A percentile compares a stretch with the other conserved stretches of the same genome.
Evolutionary conservation across 2,797 vertebrate species (phyloP).

Genomic region (Chloroceryle inda): DNA sequence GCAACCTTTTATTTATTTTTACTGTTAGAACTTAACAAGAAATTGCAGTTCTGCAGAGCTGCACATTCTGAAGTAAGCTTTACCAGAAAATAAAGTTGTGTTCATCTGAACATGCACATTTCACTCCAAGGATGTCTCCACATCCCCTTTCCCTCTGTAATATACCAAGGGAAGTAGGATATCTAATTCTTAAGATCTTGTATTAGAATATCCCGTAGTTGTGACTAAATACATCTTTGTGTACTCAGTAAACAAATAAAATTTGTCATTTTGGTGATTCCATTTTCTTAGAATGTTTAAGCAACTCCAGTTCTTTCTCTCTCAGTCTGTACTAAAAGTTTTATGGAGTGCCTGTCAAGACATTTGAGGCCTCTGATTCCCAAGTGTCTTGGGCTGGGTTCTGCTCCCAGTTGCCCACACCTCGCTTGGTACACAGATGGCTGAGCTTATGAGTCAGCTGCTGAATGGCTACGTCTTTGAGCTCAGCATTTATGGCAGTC

Average conservation of each 20-base stretch:
- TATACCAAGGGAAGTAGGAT: background rate
- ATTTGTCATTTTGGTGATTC: background rate
- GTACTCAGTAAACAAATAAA: background rate
- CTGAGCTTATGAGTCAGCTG: background rate
- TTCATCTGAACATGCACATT: background rate
- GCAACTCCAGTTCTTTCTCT: background rate
- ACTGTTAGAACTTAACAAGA: background rate
- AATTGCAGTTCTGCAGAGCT: background rate
- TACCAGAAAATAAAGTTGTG: background rate
- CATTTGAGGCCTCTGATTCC: background rate
- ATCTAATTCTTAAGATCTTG: background rate
- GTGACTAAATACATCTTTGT: background rate
- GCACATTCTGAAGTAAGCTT: background rate
- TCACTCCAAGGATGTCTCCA: background rate
- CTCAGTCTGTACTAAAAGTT: background rate
- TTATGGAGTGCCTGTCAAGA: background rate
- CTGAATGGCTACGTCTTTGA: background rate
- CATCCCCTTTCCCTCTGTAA: background rate
- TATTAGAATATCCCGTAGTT: background rate
- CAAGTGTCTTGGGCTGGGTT: background rate
- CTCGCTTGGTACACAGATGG: accelerated
- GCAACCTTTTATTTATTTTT: background rate
- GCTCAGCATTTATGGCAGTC: background rate
- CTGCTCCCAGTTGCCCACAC: background rate
- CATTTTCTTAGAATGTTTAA: background rate